Evolutionary conservation across 1,140 invertebrate species (phyloP), one percentile per base, ranked within the genome.

Genomic region (Bombus affinis): DNA sequence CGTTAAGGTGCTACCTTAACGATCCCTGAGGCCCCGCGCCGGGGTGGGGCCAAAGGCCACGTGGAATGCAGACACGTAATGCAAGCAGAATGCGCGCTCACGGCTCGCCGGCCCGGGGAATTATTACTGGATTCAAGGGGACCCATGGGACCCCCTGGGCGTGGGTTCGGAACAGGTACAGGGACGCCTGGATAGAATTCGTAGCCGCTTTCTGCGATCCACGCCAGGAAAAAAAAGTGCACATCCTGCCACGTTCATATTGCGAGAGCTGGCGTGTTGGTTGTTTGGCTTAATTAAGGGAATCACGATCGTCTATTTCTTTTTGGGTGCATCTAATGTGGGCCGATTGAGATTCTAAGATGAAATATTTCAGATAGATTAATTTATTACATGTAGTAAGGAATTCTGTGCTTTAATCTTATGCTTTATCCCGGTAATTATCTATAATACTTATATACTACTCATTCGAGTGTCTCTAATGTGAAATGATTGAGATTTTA

Each of bases 1-100:
- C 90, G 89, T 91, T 90, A 91, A 90, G 91, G 88, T 88, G 91
- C 86, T 87, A 90, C 85, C 82, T 91, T 91, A 92, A 92, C 92
- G 89, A 92, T 92, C 91, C 83, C 71, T 72, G 44, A 84, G 80
- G 82, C 82, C 88, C 83, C 85, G 81, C 86, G 76, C 71, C 81
- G 86, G 65, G 66, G 81, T 72, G 88, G 87, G 89, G 90, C 87
- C 91, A 93, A 93, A 92, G 93, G 92, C 92, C 92, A 94, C 88
- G 83, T 86, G 92, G 93, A 94, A 94, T 94, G 93, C 94, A 94
- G 93, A 94, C 92, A 93, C 94, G 93, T 94, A 94, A 93, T 87
- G 93, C 90, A 91, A 90, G 91, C 92, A 92, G 93, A 94, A 94
- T 94, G 93, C 89, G 90, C 83, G 89, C 85, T 81, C 76, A 84